phyloP scores from a whole-genome alignment of 2,888 invertebrate species.

The Heliconius hortense region DNA sequence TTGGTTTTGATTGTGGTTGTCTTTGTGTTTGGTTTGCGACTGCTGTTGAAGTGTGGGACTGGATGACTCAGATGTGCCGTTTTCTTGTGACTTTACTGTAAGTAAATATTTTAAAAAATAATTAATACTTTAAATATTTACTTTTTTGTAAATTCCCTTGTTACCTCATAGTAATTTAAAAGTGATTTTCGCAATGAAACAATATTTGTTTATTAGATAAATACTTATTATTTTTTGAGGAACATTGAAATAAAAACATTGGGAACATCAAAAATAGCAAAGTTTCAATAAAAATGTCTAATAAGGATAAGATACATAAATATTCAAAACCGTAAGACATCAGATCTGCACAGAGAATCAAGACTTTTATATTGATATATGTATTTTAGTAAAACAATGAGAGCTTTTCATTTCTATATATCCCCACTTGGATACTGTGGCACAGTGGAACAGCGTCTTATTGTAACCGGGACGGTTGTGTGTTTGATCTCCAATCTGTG shows the following conservation, averaged over 20 bases:
- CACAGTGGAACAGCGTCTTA: not conserved
- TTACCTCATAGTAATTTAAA: not conserved
- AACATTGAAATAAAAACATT: no score
- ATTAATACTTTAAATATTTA: not conserved
- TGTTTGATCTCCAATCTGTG: not conserved
- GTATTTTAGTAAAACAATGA: not conserved
- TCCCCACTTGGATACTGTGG: not conserved
- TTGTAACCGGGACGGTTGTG: not conserved
- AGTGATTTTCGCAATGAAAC: no score
- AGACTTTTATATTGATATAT: no score
- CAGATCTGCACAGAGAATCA: no score
- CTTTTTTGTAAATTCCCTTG: not conserved
- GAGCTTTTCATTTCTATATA: not conserved
- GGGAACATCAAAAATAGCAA: no score
- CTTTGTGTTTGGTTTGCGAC: conserved; percentile 77
- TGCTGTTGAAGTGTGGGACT: conserved; percentile 69
- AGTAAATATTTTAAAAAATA: conserved; percentile 32
- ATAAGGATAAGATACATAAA: no score
- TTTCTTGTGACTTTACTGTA: conserved; percentile 79
- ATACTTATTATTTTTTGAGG: no score
- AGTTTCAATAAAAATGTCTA: no score
- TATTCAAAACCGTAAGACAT: no score
- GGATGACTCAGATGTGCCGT: conserved; percentile 77
- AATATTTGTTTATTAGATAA: no score
- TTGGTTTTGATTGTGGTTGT: conserved; percentile 39